Evolutionary conservation across 2,113 vertebrate species (phyloP).

Genomic region (Sakesphorus luctuosus): DNA sequence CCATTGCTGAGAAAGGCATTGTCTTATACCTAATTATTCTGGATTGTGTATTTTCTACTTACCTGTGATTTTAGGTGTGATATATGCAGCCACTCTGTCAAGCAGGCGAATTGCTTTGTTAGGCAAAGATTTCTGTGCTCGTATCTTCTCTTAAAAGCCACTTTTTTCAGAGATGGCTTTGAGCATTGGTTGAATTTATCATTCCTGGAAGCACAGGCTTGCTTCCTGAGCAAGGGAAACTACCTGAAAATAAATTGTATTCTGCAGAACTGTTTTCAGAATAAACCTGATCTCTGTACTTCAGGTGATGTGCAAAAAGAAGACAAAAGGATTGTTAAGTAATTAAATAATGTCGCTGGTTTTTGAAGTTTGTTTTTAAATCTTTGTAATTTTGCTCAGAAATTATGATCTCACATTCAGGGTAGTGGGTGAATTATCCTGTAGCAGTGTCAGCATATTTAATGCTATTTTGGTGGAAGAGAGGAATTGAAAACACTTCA

Average conservation of each 20-base stretch:
- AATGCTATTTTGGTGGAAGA: not conserved
- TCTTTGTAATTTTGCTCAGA: not conserved
- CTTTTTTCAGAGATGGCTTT: slow-evolving; percentile 32
- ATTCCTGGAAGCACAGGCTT: slow-evolving; percentile 13
- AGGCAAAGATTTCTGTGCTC: not conserved
- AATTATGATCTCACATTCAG: not conserved
- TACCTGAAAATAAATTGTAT: not conserved
- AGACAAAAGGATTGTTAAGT: not conserved
- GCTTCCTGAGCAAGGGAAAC: not conserved
- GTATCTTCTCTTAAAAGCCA: not conserved
- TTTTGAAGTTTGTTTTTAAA: not conserved
- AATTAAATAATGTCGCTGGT: not conserved
- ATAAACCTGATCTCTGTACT: not conserved
- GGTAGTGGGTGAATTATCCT: not conserved
- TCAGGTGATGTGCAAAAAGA: not conserved
- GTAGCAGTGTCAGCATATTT: not conserved
- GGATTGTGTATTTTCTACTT: not conserved
- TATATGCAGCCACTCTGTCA: not conserved
- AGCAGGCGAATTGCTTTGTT: not conserved
- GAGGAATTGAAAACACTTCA: not conserved
- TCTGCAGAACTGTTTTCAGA: not conserved
- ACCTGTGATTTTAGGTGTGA: slow-evolving; percentile 30
- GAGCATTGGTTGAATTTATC: not conserved
- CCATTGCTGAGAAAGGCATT: slow-evolving; percentile 70
- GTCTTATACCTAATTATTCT: not conserved